Conservation (phyloP, 2,888 invertebrate species). For the Cynaeus angustus region DNA sequence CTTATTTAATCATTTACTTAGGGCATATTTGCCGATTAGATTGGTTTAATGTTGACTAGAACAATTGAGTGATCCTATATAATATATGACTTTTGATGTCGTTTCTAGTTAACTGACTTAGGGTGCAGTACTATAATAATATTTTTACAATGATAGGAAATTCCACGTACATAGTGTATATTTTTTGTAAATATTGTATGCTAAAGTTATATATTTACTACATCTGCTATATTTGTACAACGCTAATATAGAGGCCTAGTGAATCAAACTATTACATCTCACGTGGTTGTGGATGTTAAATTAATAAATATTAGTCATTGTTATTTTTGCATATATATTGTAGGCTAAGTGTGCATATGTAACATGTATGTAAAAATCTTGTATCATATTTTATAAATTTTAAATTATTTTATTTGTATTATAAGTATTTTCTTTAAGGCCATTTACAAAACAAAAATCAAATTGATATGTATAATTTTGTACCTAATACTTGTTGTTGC, state of each 20-base stretch:
- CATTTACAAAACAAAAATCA: conserved; percentile 57
- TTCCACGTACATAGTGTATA: conserved; percentile 69
- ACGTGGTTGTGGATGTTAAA: conserved; percentile 65
- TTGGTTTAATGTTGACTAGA: conserved; percentile 56
- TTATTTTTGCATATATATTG: conserved; percentile 68
- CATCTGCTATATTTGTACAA: conserved; percentile 71
- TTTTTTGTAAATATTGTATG: conserved; percentile 71
- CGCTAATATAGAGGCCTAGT: conserved; percentile 70
- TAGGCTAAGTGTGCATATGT: conserved; percentile 66
- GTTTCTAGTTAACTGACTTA: conserved; percentile 62
- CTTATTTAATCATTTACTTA: conserved; percentile 58
- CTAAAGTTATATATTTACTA: conserved; percentile 65
- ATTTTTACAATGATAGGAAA: conserved; percentile 66
- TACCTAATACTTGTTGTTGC: conserved; percentile 61
- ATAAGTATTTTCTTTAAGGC: conserved; percentile 53
- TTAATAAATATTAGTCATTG: conserved; percentile 66
- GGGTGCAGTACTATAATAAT: conserved; percentile 68
- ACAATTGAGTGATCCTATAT: conserved; percentile 53
- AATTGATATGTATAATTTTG: conserved; percentile 63
- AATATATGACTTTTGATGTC: conserved; percentile 51
- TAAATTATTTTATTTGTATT: conserved; percentile 69
- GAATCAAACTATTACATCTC: conserved; percentile 66
- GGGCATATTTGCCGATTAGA: conserved; percentile 60
- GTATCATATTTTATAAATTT: conserved; percentile 70
- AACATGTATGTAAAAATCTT: conserved; percentile 69